Evolutionary conservation across 2,113 vertebrate genomes (phyloP).

Genomic region (Mastomys coucha): DNA sequence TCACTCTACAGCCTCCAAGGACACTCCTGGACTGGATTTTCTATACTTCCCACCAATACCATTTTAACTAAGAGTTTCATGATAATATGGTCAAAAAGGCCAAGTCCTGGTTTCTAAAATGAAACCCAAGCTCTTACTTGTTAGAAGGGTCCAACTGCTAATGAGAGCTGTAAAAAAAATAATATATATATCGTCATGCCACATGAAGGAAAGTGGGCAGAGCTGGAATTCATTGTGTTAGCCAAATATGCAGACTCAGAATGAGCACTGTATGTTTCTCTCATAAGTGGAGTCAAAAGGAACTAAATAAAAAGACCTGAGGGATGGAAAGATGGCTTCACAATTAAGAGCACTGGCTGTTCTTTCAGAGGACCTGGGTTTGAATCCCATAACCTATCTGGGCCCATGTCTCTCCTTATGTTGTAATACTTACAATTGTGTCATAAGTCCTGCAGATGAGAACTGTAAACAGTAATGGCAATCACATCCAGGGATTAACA

Average conservation of each 20-base stretch:
- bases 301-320: not conserved
- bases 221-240: not conserved
- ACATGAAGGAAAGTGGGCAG: not conserved
- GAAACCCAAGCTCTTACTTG: not conserved
- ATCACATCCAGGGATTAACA: not conserved
- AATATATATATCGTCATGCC: not conserved
- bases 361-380: not conserved
- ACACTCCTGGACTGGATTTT: not conserved
- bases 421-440: not conserved
- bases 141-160: not conserved
- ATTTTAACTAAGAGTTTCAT: not conserved
- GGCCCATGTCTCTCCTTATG: not conserved
- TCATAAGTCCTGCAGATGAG: not conserved
- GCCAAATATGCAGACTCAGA: not conserved
- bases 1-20: not conserved
- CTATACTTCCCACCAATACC: not conserved
- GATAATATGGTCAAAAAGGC: not conserved
- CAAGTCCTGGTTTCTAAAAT: not conserved
- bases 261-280: not conserved
- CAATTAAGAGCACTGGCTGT: not conserved
- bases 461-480: not conserved
- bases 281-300: not conserved
- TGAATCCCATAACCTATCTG: not conserved
- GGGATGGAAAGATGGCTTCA: no score
- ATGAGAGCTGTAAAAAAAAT: not conserved